Conservation (phyloP, 2,888 invertebrate genomes). For the Uloborus plumipes region DNA sequence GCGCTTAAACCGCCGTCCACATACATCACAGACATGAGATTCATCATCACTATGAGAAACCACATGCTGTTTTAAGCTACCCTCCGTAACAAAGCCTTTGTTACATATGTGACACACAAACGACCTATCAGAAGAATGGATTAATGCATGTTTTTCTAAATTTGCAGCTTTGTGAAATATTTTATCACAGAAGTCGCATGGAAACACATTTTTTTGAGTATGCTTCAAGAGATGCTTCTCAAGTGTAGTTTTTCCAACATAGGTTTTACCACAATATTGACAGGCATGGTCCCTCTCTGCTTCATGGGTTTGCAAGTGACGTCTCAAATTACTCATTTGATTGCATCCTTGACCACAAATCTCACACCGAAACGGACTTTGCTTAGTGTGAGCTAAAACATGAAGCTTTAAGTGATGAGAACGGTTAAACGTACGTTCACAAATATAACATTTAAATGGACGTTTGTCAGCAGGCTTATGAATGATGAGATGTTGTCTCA, state of each 20-base stretch:
- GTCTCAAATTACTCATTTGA: slow-evolving; percentile 55
- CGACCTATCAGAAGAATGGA: slow-evolving; percentile 41
- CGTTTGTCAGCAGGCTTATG: slow-evolving; percentile 55
- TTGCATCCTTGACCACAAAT: slow-evolving; percentile 59
- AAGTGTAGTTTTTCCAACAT: slow-evolving; percentile 47
- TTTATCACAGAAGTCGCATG: slow-evolving; percentile 56
- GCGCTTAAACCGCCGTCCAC: slow-evolving; percentile 48
- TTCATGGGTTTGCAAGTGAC: slow-evolving; percentile 54
- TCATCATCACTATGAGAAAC: slow-evolving; percentile 54
- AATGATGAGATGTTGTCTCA: slow-evolving; percentile 52
- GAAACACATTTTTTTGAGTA: slow-evolving; percentile 42
- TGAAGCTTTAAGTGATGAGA: slow-evolving; percentile 60
- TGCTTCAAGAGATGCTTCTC: slow-evolving; percentile 52
- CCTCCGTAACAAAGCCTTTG: slow-evolving; percentile 54
- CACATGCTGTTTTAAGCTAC: slow-evolving; percentile 51
- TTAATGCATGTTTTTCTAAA: slow-evolving; percentile 50
- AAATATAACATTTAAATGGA: slow-evolving; percentile 58
- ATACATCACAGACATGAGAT: slow-evolving; percentile 55
- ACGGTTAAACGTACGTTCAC: slow-evolving; percentile 54
- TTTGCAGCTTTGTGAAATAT: slow-evolving; percentile 56
- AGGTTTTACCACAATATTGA: slow-evolving; percentile 54
- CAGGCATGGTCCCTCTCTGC: slow-evolving; percentile 47
- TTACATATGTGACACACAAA: slow-evolving; percentile 46
- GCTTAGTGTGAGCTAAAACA: slow-evolving; percentile 55
- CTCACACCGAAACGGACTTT: slow-evolving; percentile 57